Percentiles rank a stretch among this genome's conserved stretches.
These are phyloP conservation scores for Cotesia typhae DNA, from an alignment of 1,140 invertebrate genomes.

Conservation along the genomic window DNA sequence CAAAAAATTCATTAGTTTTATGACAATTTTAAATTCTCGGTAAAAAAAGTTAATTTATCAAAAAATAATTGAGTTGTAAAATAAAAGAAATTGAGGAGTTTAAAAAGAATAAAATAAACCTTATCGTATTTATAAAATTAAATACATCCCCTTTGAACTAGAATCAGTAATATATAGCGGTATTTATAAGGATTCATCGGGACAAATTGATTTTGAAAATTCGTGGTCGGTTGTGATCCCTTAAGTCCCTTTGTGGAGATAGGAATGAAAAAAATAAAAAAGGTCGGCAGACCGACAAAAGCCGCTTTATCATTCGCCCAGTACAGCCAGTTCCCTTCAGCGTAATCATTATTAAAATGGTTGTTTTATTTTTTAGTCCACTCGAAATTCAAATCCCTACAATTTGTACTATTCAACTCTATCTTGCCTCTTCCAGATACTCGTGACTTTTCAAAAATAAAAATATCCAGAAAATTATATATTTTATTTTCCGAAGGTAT, in stretches of 20 bases:
- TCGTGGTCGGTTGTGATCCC: constrained; percentile 32
- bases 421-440: background rate
- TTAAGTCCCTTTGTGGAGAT: constrained; percentile 28
- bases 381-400: constrained; percentile 24
- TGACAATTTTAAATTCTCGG: too few relatives aligned
- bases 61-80: too few relatives aligned
- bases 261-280: constrained; percentile 17
- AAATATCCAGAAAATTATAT: background rate
- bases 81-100: too few relatives aligned
- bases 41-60: too few relatives aligned
- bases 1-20: too few relatives aligned
- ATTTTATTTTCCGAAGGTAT: too few relatives aligned
- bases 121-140: constrained; percentile 1
- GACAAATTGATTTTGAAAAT: constrained; percentile 35
- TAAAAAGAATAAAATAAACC: too few relatives aligned
- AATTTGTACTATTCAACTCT: constrained; percentile 15
- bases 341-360: constrained; percentile 28
- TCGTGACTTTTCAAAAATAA: background rate
- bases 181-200: constrained; percentile 30
- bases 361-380: constrained; percentile 26
- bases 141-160: constrained; percentile 11
- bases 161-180: constrained; percentile 23
- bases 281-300: constrained; percentile 28
- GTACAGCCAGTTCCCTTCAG: background rate
- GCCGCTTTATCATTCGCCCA: constrained; percentile 32